Base-by-base conservation (phyloP, 2,888 invertebrate species). In the Lepidochitona cinerea region DNA sequence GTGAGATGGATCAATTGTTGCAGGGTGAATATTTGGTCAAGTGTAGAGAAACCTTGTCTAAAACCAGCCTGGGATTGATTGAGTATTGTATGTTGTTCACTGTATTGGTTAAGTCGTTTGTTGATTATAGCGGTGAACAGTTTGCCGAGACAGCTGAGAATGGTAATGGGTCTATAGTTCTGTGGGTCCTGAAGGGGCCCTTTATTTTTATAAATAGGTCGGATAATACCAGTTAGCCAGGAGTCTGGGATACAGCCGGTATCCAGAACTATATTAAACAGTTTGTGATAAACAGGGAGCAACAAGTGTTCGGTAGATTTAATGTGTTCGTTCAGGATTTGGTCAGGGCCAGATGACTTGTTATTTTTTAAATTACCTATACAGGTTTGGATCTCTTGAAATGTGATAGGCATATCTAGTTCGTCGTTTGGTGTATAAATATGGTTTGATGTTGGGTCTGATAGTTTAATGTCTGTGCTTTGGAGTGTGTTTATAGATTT, bases 201-300 rank as follows among this genome's bases (percentile, higher is more conserved):
- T 29, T 26, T 59, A 26, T 66, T 66, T 36, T 59, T 59, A 32
- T 59, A 59, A 59, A 59, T 59, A 23, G 59, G 59, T 59, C 29
- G 23, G 23, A 59, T 66, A 66, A 18, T 66, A 37, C 65, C 32
- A 7, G 33, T 32, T 32, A 65, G 65, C 65, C 65, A 65, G 32
- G 26, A 7, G 7, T 23, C 65, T 29, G 65, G 33, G 14, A 66
- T 23, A 66, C 9, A 23, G 2, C 35, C 66, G 26, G 66, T 12
- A 66, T 66, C 66, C 26, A 36, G 36, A 35, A 66, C 35, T 18
- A 35, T 18, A 36, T 66, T 66, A 36, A 66, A 66, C 18, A 66
- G 35, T 66, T 33, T 36, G 35, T 23, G 35, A 32, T 36, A 66
- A 4, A 66, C 36, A 18, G 3, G 66, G 4, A 14, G 33, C 33